Evolutionary conservation across 2,888 invertebrate genomes (phyloP).

Genomic region (Antheraea yamamai): DNA sequence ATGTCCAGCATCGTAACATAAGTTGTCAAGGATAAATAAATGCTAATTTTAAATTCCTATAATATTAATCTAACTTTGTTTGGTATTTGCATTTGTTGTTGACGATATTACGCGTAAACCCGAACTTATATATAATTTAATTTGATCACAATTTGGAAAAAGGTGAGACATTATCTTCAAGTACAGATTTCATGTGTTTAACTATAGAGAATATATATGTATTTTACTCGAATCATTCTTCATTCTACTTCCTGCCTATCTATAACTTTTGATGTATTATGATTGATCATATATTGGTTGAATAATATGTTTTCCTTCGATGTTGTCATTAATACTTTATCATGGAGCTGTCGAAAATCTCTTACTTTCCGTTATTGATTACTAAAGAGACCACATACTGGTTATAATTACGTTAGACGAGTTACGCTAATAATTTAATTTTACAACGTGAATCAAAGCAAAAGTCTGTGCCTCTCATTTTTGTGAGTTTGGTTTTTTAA

Average conservation of each 20-base stretch:
- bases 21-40: too few species aligned
- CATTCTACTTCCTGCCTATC: background rate
- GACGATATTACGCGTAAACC: too few species aligned
- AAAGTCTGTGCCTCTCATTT: background rate
- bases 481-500: background rate
- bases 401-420: background rate
- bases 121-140: background rate
- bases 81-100: too few species aligned
- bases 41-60: too few species aligned
- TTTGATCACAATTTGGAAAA: background rate
- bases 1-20: too few species aligned
- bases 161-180: background rate
- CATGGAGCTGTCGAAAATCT: constrained; percentile 5
- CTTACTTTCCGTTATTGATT: background rate
- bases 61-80: too few species aligned
- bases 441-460: background rate
- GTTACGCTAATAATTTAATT: constrained; percentile 3
- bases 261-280: constrained; percentile 46
- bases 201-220: background rate
- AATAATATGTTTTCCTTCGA: constrained; percentile 37
- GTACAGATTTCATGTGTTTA: background rate
- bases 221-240: background rate
- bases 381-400: background rate
- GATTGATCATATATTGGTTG: constrained; percentile 44
- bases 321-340: constrained; percentile 39